A percentile compares a stretch with the other conserved stretches of the same genome.
Evolutionary conservation across 2,888 invertebrate genomes (phyloP).

Genomic region (Drosophila melanosoma): DNA sequence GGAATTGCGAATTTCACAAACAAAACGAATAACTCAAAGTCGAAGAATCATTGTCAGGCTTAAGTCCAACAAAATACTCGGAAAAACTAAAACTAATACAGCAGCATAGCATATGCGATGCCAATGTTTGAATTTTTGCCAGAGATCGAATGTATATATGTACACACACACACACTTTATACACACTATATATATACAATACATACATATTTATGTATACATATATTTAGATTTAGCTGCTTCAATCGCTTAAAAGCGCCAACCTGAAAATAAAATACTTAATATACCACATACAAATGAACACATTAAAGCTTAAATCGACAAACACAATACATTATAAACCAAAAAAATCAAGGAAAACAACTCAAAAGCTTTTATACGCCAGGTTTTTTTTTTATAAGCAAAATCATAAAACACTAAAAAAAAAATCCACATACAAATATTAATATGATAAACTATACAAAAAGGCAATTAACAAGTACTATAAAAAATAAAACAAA

Average conservation of each 20-base stretch:
- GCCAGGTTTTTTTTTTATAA: constrained; percentile 76
- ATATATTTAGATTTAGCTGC: constrained; percentile 37
- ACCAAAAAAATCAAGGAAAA: constrained; percentile 24
- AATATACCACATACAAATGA: constrained; percentile 38
- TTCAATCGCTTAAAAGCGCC: constrained; percentile 55
- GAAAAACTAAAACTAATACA: constrained; percentile 26
- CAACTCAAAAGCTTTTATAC: constrained; percentile 72
- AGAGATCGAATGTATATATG: constrained; percentile 61
- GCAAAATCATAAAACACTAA: constrained; percentile 42
- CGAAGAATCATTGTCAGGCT: constrained; percentile 22
- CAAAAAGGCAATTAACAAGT: constrained; percentile 31
- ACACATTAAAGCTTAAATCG: constrained; percentile 31
- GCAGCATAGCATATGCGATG: constrained; percentile 7
- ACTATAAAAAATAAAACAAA: constrained; percentile 13
- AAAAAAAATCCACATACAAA: constrained; percentile 43
- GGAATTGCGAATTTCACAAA: constrained; percentile 59
- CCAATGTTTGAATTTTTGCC: constrained; percentile 54
- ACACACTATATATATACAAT: constrained; percentile 36
- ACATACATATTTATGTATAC: constrained; percentile 42
- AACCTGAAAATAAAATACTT: constrained; percentile 42
- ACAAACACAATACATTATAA: constrained; percentile 11
- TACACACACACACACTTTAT: constrained; percentile 12
- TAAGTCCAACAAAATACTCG: constrained; percentile 36
- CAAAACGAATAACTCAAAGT: constrained; percentile 27
- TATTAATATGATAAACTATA: constrained; percentile 39